A percentile compares a stretch with the other conserved stretches of the same genome.
These are phyloP conservation scores for Shargacucullia verbasci DNA, from an alignment of 2,888 invertebrate species.

Conservation along the genomic window DNA sequence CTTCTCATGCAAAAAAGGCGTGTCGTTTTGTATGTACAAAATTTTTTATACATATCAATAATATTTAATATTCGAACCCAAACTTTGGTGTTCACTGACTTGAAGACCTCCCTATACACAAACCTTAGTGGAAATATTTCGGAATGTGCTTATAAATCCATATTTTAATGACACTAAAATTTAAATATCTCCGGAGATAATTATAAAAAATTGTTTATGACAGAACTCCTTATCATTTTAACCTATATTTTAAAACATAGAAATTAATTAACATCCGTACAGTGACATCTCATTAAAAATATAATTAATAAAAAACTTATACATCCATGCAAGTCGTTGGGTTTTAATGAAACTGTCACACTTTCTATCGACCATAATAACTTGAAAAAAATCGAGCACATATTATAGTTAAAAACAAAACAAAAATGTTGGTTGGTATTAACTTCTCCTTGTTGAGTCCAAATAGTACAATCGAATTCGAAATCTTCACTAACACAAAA, in stretches of 20 bases:
- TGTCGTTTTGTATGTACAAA: too few relatives aligned
- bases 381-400: constrained; percentile 67
- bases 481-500: constrained; percentile 47
- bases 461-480: constrained; percentile 67
- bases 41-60: too few relatives aligned
- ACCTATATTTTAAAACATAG: not conserved
- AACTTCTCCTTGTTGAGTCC: constrained; percentile 48
- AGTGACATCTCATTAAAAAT: constrained; percentile 25
- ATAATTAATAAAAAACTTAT: constrained; percentile 11
- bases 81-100: too few relatives aligned
- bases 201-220: not conserved
- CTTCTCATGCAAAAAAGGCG: too few relatives aligned
- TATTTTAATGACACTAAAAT: constrained; percentile 1
- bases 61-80: too few relatives aligned
- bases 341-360: constrained; percentile 32
- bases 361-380: constrained; percentile 57
- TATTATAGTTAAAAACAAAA: constrained; percentile 67
- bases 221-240: not conserved
- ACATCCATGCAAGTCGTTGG: constrained; percentile 4
- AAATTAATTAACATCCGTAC: constrained; percentile 24
- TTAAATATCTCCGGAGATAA: too few relatives aligned
- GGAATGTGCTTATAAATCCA: too few relatives aligned
- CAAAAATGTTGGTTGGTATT: constrained; percentile 68
- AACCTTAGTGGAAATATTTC: too few relatives aligned
- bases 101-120: too few relatives aligned